Evolutionary conservation across 2,113 vertebrate species (phyloP).

Genomic region (Podarcis raffonei): DNA sequence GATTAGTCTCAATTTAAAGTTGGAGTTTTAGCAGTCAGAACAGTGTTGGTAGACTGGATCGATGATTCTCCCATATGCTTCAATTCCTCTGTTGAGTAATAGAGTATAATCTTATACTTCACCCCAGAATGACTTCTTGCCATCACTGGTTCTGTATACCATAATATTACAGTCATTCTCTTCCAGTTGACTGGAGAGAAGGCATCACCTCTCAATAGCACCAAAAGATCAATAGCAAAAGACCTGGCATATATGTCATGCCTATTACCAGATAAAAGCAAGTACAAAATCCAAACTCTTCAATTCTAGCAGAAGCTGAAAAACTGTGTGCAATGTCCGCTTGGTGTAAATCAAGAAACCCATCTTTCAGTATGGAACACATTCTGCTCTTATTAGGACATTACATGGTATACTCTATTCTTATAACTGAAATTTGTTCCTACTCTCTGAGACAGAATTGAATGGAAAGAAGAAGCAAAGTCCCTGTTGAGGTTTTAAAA

Average conservation of each 20-base stretch:
- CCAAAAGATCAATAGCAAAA: constrained; percentile 3
- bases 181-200: background rate
- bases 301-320: background rate
- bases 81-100: constrained; percentile 8
- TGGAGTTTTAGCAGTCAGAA: background rate
- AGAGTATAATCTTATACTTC: background rate
- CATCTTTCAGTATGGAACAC: background rate
- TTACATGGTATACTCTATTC: background rate
- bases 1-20: background rate
- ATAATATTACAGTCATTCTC: constrained; percentile 20
- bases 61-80: background rate
- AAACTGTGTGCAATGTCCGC: background rate
- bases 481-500: background rate
- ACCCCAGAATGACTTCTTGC: background rate
- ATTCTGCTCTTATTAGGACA: background rate
- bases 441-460: background rate
- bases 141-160: constrained; percentile 20
- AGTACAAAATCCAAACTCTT: background rate
- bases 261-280: background rate
- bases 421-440: background rate
- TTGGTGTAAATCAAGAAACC: background rate
- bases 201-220: background rate
- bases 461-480: background rate
- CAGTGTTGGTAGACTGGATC: background rate
- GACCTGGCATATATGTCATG: background rate